A percentile compares a stretch with the other conserved stretches of the same genome.
Conservation (phyloP, 2,888 invertebrate genomes). For the Dynastes hyllus region DNA sequence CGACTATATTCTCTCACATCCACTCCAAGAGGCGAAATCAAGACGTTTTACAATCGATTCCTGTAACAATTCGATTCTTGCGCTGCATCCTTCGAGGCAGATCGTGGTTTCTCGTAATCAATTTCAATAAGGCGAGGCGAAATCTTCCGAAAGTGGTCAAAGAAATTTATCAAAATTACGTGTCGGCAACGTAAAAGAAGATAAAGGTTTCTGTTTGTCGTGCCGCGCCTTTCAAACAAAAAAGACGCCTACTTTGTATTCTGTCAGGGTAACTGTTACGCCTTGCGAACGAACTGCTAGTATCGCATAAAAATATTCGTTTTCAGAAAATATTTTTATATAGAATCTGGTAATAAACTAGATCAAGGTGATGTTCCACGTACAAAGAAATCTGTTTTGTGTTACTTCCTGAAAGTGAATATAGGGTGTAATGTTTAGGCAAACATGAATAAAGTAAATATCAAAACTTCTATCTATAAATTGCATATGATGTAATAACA, state of each 20-base stretch:
- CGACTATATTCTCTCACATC: too few relatives aligned
- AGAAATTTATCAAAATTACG: slow-evolving; percentile 27
- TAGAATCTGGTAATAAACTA: slow-evolving; percentile 1
- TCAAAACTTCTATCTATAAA: too few relatives aligned
- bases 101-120: background rate
- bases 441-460: too few relatives aligned
- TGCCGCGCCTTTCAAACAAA: background rate
- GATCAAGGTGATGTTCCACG: background rate
- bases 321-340: slow-evolving; percentile 14
- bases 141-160: slow-evolving; percentile 13
- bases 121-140: slow-evolving; percentile 11
- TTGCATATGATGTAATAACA: too few relatives aligned
- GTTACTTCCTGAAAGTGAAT: background rate
- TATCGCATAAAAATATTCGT: slow-evolving; percentile 6
- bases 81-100: background rate
- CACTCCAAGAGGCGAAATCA: background rate
- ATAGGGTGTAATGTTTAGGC: background rate
- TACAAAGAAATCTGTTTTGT: slow-evolving; percentile 8
- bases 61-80: background rate
- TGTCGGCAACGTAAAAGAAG: slow-evolving; percentile 16
- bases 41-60: background rate
- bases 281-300: background rate
- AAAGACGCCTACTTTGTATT: slow-evolving; percentile 12
- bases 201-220: slow-evolving; percentile 18
- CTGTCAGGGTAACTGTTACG: background rate